Evolutionary conservation across 2,888 invertebrate genomes (phyloP).

Genomic region (Rotaria sp.): DNA sequence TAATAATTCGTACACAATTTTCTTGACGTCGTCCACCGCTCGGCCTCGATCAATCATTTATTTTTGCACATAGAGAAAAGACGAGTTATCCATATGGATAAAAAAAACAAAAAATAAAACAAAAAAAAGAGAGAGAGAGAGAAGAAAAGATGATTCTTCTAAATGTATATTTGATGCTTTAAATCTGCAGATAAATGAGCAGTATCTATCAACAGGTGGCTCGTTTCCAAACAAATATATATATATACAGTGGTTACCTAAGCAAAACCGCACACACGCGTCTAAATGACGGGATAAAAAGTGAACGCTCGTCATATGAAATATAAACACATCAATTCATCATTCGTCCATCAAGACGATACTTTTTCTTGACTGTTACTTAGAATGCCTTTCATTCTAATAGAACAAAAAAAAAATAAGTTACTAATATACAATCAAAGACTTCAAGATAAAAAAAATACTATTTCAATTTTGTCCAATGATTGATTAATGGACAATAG

Average conservation of each 20-base stretch:
- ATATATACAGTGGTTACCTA: neutral
- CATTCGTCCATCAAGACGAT: neutral
- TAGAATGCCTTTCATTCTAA: neutral
- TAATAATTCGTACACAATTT: slow-evolving; percentile 2
- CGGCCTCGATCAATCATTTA: neutral
- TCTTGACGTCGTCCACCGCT: neutral
- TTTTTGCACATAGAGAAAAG: neutral
- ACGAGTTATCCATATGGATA: neutral
- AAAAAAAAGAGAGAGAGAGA: neutral
- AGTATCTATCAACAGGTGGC: slow-evolving; percentile 17
- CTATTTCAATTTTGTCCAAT: neutral
- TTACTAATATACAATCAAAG: neutral
- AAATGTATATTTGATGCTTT: slow-evolving; percentile 19
- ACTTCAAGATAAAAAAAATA: neutral
- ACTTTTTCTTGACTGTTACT: neutral
- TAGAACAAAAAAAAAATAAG: neutral
- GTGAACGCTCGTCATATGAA: slow-evolving; percentile 13
- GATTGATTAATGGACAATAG: neutral
- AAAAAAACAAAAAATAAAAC: neutral
- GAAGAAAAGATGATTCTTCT: neutral
- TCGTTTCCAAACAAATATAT: neutral
- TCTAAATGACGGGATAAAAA: neutral
- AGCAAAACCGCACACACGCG: neutral
- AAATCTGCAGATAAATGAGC: neutral
- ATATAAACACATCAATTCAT: slow-evolving; percentile 10